Percentiles rank a stretch among this genome's conserved stretches.
phyloP scores from a whole-genome alignment of 2,113 vertebrate genomes.

The Podocnemis expansa region DNA sequence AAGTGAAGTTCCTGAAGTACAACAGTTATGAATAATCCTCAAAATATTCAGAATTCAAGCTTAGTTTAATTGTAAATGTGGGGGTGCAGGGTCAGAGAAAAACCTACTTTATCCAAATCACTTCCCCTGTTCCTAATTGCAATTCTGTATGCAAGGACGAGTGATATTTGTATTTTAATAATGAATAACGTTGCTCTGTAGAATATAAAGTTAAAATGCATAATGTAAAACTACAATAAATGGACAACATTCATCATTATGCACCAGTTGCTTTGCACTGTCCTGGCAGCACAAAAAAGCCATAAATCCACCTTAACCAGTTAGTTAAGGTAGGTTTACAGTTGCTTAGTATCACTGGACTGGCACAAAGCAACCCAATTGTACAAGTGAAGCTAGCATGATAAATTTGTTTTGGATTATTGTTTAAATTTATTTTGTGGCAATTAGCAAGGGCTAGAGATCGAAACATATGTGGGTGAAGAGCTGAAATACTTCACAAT shows the following conservation, averaged over 20 bases:
- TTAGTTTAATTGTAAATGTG: conserved; percentile 9
- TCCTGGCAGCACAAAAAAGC: conserved; percentile 47
- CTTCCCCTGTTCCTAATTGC: neutral
- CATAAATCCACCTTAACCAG: neutral
- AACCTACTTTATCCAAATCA: conserved; percentile 17
- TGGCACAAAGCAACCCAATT: neutral
- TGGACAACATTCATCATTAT: conserved; percentile 23
- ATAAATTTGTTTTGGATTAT: neutral
- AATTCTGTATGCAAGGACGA: conserved; percentile 32
- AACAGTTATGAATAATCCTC: conserved; percentile 9
- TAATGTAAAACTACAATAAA: conserved; percentile 56
- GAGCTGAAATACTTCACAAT: neutral
- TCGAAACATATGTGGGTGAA: neutral
- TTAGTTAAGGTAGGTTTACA: conserved; percentile 39
- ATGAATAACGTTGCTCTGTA: conserved; percentile 37
- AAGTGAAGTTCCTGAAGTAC: conserved; percentile 14
- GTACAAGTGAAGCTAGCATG: neutral
- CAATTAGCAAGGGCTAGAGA: neutral
- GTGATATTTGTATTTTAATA: conserved; percentile 1
- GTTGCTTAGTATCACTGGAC: conserved; percentile 28
- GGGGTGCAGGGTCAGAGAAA: neutral
- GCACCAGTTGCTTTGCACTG: neutral
- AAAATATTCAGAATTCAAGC: conserved; percentile 34
- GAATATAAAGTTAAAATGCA: conserved; percentile 30
- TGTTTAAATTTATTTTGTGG: neutral